Conservation (phyloP, 1,140 invertebrate genomes). For the Centruroides vittatus region DNA sequence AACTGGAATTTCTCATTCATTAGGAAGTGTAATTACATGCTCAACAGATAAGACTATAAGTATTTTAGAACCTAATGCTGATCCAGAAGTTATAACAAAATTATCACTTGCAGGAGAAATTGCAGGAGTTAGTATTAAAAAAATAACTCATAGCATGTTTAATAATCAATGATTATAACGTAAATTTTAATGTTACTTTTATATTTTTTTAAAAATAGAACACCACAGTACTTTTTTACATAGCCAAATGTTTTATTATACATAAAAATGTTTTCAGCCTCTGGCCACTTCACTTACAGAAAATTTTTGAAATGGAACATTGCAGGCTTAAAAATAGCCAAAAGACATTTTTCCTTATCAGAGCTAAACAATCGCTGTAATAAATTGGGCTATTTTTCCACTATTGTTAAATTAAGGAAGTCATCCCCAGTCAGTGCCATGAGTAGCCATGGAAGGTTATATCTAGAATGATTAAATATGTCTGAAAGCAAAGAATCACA, state of each 20-base stretch:
- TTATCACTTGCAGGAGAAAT: not conserved
- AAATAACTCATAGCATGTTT: not conserved
- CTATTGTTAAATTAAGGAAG: too few relatives aligned
- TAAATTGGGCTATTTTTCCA: not conserved
- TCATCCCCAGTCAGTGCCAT: too few relatives aligned
- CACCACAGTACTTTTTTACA: not conserved
- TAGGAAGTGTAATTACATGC: slow-evolving; percentile 12
- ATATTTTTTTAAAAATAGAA: too few relatives aligned
- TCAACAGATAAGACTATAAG: slow-evolving; percentile 16
- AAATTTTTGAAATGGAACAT: not conserved
- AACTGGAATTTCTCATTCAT: slow-evolving; percentile 11
- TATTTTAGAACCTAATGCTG: slow-evolving; percentile 10
- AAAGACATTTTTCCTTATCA: not conserved
- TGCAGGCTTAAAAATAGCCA: not conserved
- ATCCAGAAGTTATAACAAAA: slow-evolving; percentile 3
- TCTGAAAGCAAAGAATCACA: too few relatives aligned
- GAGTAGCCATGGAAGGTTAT: not conserved
- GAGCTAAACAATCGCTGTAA: not conserved
- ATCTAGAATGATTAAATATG: not conserved
- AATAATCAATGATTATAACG: not conserved
- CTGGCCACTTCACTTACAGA: not conserved
- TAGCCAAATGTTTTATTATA: too few relatives aligned
- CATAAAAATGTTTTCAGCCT: not conserved
- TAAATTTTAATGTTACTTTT: not conserved
- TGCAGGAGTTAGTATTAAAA: not conserved